Evolutionary conservation across 2,888 invertebrate species (phyloP), one percentile per base, ranked within the genome.

Genomic region (Callyntrura sp.): DNA sequence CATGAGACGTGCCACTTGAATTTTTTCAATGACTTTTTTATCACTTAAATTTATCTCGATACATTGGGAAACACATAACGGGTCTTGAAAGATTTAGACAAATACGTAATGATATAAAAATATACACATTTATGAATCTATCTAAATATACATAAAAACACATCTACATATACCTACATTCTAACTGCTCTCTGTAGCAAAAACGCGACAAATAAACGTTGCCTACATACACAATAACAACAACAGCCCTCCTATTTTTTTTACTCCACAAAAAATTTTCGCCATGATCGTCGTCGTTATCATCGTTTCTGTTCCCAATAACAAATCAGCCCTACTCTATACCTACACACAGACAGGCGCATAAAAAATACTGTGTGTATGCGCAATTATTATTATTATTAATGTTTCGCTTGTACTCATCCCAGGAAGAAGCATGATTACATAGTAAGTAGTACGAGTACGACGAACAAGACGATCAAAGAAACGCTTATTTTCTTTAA

Each of bases 11-110:
- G 83, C 83, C 83, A 84, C 83, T 70, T 84, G 83, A 84, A 84
- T 84, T 70, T 68, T 65, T 28, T 11, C 17, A 70, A 17, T 84
- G 68, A 35, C 73, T 85, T 68, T 73, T 85, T 85, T 85, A 85
- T 85, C 85, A 85, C 73, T 85, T 20, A 45, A 85, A 85, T 85
- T 73, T 68, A 85, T 85, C 85, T 73, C 73, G 17, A 85, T 35
- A 35, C 35, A 35, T 35, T 35, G 57, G 57, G 45, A 60, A 82
- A 82, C 14, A 51, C n/a, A 65, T 82, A 82, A 82, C 82, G 82
- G 82, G 20, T 60, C 81, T 25, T 65, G 43, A 45, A 45, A 48
- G 23, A 82, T 82, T 62, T 82, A 62, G 82, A 45, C 82, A 82
- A 82, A 82, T 82, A 43, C 48, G 65, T 62, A 82, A 62, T 35